Evolutionary conservation across 2,113 vertebrate genomes (phyloP).

Genomic region (Clarias macrocephalus): DNA sequence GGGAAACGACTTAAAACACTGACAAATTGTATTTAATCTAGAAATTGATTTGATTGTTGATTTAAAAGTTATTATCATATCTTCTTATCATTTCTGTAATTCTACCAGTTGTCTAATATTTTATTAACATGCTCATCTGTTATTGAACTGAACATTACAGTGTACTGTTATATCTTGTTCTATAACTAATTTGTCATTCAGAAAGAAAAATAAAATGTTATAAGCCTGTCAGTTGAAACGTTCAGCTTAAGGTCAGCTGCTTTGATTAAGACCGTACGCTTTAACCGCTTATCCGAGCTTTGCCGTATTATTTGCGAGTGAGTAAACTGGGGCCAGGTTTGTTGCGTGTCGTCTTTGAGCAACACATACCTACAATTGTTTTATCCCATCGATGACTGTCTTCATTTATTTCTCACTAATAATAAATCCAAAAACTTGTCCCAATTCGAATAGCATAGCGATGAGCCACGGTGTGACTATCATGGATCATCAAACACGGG

Average conservation of each 20-base stretch:
- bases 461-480: neutral
- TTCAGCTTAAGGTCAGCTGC: constrained; percentile 78
- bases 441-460: neutral
- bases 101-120: neutral
- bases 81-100: neutral
- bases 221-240: constrained; percentile 60
- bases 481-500: neutral
- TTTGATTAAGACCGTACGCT: neutral
- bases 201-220: neutral
- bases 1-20: neutral
- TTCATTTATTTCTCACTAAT: neutral
- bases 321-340: neutral
- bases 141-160: neutral
- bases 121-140: neutral
- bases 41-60: neutral
- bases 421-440: neutral
- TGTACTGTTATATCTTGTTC: neutral
- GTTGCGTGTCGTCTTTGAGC: neutral
- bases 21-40: neutral
- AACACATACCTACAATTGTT: neutral
- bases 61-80: neutral
- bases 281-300: neutral
- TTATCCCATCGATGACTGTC: constrained; percentile 18
- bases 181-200: neutral
- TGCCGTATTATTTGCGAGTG: neutral